phyloP scores from a whole-genome alignment of 2,888 invertebrate genomes.

The Altica lythri region DNA sequence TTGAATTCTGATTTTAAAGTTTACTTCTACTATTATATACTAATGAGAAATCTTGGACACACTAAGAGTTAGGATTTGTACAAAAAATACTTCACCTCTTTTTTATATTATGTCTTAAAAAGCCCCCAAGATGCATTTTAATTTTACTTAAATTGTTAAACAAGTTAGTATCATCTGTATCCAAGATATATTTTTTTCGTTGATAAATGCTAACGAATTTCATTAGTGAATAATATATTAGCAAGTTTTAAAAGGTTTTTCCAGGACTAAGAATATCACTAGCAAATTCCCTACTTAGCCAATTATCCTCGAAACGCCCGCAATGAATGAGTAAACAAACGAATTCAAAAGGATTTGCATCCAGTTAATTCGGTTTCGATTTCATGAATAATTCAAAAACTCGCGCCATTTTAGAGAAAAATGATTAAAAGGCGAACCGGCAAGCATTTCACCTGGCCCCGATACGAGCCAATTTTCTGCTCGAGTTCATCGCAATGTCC shows the following conservation, averaged over 20 bases:
- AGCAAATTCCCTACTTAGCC: slow-evolving; percentile 28
- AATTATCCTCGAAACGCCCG: slow-evolving; percentile 29
- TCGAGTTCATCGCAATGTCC: slow-evolving; percentile 42
- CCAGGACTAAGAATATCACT: slow-evolving; percentile 22
- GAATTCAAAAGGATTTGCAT: slow-evolving; percentile 47
- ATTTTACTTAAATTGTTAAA: no score
- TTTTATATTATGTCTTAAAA: no score
- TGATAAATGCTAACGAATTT: no score
- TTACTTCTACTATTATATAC: no score
- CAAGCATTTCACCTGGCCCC: slow-evolving; percentile 26
- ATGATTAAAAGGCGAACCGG: slow-evolving; percentile 25
- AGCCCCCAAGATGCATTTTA: no score
- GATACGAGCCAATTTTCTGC: slow-evolving; percentile 44
- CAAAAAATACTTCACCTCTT: no score
- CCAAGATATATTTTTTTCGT: no score
- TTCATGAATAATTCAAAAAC: slow-evolving; percentile 50
- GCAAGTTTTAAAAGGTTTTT: not conserved
- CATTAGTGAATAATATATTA: not conserved
- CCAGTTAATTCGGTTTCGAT: slow-evolving; percentile 48
- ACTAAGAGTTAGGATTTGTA: no score
- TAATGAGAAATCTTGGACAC: no score
- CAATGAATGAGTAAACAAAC: slow-evolving; percentile 45
- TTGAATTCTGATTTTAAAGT: no score
- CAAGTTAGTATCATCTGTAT: no score
- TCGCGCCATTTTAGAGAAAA: slow-evolving; percentile 33